These are phyloP conservation scores for Halictus quadricinctus DNA, from an alignment of 2,888 invertebrate species.

Conservation along the genomic window DNA sequence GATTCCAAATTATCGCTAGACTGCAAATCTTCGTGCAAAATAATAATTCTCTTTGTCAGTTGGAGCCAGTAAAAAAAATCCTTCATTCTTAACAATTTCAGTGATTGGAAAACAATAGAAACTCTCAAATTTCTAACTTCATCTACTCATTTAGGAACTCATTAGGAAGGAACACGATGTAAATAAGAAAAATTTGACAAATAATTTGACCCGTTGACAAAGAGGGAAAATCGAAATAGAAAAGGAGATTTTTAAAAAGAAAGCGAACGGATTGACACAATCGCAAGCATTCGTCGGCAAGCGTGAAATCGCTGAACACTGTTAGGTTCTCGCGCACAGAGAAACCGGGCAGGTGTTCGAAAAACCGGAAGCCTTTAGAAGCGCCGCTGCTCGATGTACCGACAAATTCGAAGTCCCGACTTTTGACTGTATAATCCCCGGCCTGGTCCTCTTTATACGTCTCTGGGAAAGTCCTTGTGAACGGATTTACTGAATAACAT, in stretches of 20 bases:
- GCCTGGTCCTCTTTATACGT: slow-evolving; percentile 68
- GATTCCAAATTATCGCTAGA: too few species aligned
- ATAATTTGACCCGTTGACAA: too few species aligned
- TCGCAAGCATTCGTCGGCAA: slow-evolving; percentile 34
- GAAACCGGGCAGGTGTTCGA: slow-evolving; percentile 78
- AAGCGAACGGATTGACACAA: slow-evolving; percentile 40
- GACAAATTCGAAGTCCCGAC: slow-evolving; percentile 81
- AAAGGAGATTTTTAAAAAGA: neutral
- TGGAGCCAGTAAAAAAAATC: too few species aligned
- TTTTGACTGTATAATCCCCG: slow-evolving; percentile 81
- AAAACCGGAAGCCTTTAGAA: slow-evolving; percentile 81
- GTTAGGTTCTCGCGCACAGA: slow-evolving; percentile 42
- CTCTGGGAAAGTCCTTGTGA: slow-evolving; percentile 72
- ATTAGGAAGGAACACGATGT: neutral
- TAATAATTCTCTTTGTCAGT: too few species aligned
- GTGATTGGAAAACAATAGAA: too few species aligned
- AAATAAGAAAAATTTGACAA: too few species aligned
- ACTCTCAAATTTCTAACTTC: too few species aligned
- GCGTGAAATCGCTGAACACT: slow-evolving; percentile 51
- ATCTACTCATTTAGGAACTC: too few species aligned
- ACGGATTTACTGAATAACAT: slow-evolving; percentile 43
- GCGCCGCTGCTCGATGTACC: slow-evolving; percentile 78
- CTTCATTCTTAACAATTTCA: too few species aligned
- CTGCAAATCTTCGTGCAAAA: too few species aligned
- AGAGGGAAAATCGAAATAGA: too few species aligned